Percentiles rank a stretch among this genome's conserved stretches.
These are phyloP conservation scores for Ctenicera cuprea DNA, from an alignment of 2,888 invertebrate genomes.

Conservation along the genomic window DNA sequence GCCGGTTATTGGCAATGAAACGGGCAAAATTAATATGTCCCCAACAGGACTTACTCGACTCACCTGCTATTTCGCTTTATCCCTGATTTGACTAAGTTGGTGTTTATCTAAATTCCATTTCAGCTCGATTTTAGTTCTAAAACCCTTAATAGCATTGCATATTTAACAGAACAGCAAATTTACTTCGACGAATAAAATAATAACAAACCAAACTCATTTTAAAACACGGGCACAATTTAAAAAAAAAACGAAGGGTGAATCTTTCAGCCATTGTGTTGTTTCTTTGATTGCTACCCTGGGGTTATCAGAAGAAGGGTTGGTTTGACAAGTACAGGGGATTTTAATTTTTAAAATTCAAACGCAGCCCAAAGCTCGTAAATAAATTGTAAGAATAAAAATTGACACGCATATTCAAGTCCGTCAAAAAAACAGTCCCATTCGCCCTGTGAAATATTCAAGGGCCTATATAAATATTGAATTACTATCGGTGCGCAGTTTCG, in stretches of 20 bases:
- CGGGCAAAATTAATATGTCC: slow-evolving; percentile 55
- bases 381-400: slow-evolving; percentile 55
- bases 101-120: slow-evolving; percentile 2
- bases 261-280: slow-evolving; percentile 48
- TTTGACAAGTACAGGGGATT: slow-evolving; percentile 53
- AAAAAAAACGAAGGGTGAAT: slow-evolving; percentile 40
- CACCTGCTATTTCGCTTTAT: slow-evolving; percentile 44
- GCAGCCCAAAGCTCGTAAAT: slow-evolving; percentile 52
- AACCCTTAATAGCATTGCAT: not conserved
- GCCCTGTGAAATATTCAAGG: slow-evolving; percentile 56
- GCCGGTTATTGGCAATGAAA: slow-evolving; percentile 64
- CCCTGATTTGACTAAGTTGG: slow-evolving; percentile 30
- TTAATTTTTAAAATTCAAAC: slow-evolving; percentile 55
- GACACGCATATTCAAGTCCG: slow-evolving; percentile 56
- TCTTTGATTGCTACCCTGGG: slow-evolving; percentile 50
- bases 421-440: slow-evolving; percentile 55
- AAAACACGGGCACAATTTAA: slow-evolving; percentile 36
- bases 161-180: not conserved
- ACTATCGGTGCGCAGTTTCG: slow-evolving; percentile 50
- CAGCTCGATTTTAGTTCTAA: not conserved
- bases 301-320: slow-evolving; percentile 54
- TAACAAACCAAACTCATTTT: not conserved
- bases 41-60: slow-evolving; percentile 36
- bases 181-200: slow-evolving; percentile 17
- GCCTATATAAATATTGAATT: slow-evolving; percentile 59